Percentiles rank a stretch among this genome's conserved stretches.
phyloP scores from a whole-genome alignment of 2,888 invertebrate species.

The Macrophya alboannulata region DNA sequence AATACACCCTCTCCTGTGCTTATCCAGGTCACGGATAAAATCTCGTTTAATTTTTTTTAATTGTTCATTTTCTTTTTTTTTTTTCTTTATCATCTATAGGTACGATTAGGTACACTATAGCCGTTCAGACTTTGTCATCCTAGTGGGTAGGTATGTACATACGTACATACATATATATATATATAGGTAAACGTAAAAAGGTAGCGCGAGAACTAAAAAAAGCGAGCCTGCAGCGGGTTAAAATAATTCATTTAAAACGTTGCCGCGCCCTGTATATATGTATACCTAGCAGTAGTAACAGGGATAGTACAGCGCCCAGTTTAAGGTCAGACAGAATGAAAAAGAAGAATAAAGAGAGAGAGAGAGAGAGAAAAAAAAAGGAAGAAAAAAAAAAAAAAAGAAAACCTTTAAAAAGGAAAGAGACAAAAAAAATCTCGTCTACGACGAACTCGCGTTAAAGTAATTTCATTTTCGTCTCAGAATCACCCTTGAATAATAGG shows the following conservation, averaged over 20 bases:
- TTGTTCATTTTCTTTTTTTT: neutral
- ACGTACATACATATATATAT: neutral
- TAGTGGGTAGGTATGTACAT: neutral
- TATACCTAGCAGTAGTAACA: neutral
- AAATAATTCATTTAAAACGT: conserved; percentile 25
- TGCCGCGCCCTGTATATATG: neutral
- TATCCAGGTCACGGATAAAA: neutral
- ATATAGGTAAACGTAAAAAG: neutral
- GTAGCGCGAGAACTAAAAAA: neutral
- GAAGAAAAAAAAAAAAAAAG: neutral
- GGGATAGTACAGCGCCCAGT: conserved; percentile 9
- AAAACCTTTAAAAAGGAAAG: neutral
- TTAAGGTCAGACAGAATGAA: conserved; percentile 4
- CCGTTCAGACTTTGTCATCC: neutral
- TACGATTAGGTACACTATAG: neutral
- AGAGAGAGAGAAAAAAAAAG: neutral
- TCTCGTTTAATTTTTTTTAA: neutral
- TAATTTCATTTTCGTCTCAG: conserved; percentile 27
- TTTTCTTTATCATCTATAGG: neutral
- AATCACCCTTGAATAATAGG: neutral
- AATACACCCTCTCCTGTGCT: neutral
- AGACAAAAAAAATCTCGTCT: neutral
- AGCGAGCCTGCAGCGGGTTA: neutral
- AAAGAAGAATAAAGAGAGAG: neutral
- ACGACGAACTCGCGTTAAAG: neutral